Percentiles rank a stretch among this genome's conserved stretches.
These are phyloP conservation scores for Nemotelus pantherinus DNA, from an alignment of 2,888 invertebrate genomes.

Conservation along the genomic window DNA sequence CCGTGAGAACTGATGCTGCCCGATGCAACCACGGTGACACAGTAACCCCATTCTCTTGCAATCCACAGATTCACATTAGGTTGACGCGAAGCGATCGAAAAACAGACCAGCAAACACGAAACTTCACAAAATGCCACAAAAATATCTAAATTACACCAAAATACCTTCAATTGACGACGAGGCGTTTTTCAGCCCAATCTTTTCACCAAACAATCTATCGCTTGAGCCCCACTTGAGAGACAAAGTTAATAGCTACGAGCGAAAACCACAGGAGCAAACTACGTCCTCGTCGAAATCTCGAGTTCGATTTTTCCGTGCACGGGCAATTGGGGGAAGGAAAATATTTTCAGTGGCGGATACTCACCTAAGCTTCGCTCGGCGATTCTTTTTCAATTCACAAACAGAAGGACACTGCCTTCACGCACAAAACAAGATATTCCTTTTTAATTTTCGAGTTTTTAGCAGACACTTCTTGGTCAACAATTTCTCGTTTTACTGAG, in stretches of 20 bases:
- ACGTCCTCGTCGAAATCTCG: slow-evolving; percentile 38
- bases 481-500: slow-evolving; percentile 42
- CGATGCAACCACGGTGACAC: slow-evolving; percentile 39
- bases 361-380: slow-evolving; percentile 39
- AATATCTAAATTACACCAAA: slow-evolving; percentile 7
- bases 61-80: slow-evolving; percentile 23
- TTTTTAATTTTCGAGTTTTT: slow-evolving; percentile 14
- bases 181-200: slow-evolving; percentile 6
- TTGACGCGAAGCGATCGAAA: slow-evolving; percentile 28
- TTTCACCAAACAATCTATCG: slow-evolving; percentile 26
- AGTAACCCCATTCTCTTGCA: slow-evolving; percentile 44
- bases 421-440: slow-evolving; percentile 7
- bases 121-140: slow-evolving; percentile 13
- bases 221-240: slow-evolving; percentile 14
- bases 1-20: slow-evolving; percentile 6
- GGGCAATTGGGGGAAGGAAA: slow-evolving; percentile 28
- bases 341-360: slow-evolving; percentile 32
- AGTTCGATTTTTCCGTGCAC: slow-evolving; percentile 38
- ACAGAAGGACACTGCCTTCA: slow-evolving; percentile 21
- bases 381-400: slow-evolving; percentile 6
- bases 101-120: slow-evolving; percentile 14
- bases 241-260: not conserved
- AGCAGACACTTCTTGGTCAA: slow-evolving; percentile 13
- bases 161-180: slow-evolving; percentile 9
- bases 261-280: slow-evolving; percentile 21